Conservation (phyloP, 2,113 vertebrate species). For the Ailurus styani region DNA sequence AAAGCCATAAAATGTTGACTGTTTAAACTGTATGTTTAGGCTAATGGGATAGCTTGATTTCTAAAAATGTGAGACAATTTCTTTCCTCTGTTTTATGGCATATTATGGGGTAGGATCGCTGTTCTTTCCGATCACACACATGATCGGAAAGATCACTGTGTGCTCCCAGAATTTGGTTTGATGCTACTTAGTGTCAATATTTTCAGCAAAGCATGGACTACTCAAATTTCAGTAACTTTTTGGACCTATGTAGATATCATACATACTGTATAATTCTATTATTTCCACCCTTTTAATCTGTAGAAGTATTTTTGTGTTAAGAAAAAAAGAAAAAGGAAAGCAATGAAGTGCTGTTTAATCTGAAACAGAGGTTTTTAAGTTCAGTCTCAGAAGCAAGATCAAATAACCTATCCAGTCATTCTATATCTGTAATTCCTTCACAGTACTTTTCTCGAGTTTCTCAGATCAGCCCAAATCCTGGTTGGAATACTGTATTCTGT, state of each 20-base stretch:
- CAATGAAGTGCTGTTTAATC: constrained; percentile 53
- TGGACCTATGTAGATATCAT: not conserved
- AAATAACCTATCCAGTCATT: constrained; percentile 58
- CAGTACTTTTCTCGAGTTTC: constrained; percentile 60
- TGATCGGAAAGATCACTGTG: not conserved
- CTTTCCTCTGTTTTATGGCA: not conserved
- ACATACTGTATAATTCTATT: constrained; percentile 14
- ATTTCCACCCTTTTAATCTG: constrained; percentile 39
- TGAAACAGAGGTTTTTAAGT: constrained; percentile 61
- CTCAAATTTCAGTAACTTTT: constrained; percentile 55
- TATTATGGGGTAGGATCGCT: not conserved
- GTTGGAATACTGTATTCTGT: constrained; percentile 53
- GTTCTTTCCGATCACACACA: not conserved
- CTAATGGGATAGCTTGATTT: not conserved
- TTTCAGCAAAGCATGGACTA: constrained; percentile 58
- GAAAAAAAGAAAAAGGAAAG: constrained; percentile 34
- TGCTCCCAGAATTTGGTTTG: not conserved
- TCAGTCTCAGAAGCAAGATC: constrained; percentile 65
- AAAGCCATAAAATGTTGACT: not conserved
- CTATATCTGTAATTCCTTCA: constrained; percentile 27
- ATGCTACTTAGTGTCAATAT: constrained; percentile 33
- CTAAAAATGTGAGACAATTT: not conserved
- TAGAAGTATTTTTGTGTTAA: constrained; percentile 48
- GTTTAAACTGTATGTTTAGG: not conserved
- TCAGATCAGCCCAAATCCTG: constrained; percentile 50